These are phyloP conservation scores for Leucopsar rothschildi DNA, from an alignment of 2,113 vertebrate genomes.

Conservation along the genomic window DNA sequence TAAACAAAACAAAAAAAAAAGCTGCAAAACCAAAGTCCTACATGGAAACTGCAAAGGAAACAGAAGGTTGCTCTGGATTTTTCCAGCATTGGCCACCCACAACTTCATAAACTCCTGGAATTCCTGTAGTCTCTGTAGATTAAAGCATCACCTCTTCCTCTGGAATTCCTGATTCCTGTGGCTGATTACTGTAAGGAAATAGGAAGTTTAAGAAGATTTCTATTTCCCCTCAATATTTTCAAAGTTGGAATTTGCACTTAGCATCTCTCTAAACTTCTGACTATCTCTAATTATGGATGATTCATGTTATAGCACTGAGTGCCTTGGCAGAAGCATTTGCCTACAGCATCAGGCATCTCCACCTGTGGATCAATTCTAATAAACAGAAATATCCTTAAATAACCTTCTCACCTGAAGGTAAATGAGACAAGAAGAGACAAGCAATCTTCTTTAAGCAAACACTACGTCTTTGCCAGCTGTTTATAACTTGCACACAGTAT, in stretches of 20 bases:
- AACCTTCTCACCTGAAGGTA: neutral
- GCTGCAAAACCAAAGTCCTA: neutral
- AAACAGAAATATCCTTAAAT: neutral
- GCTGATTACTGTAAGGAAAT: neutral
- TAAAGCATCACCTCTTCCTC: neutral
- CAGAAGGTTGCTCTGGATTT: neutral
- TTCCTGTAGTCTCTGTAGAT: neutral
- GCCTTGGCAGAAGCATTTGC: neutral
- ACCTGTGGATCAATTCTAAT: neutral
- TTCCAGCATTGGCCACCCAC: rapidly evolving
- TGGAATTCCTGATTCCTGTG: neutral
- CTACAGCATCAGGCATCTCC: neutral
- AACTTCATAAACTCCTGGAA: neutral
- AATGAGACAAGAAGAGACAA: neutral
- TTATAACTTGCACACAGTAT: neutral
- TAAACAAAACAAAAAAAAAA: neutral
- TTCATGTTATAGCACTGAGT: neutral
- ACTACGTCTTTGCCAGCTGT: neutral
- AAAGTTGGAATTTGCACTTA: neutral
- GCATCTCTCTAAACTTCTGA: neutral
- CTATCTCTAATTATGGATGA: neutral
- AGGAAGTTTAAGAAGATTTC: neutral
- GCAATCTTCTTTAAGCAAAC: neutral
- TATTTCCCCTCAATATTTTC: neutral
- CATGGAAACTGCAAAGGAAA: neutral